phyloP scores from a whole-genome alignment of 2,888 invertebrate species.

The Scotopteryx bipunctaria region DNA sequence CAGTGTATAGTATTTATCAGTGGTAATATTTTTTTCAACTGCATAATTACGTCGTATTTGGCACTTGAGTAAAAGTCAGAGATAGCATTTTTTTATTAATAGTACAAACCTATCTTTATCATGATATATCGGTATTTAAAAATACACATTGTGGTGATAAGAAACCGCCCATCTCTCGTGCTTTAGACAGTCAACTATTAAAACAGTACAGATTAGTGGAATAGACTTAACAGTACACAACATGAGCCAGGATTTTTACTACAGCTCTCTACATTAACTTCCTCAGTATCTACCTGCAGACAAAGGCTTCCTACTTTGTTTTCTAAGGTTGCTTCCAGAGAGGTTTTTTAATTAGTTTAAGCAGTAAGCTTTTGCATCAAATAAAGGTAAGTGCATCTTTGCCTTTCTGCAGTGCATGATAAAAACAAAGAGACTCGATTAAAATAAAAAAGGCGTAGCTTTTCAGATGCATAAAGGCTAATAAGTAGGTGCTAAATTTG shows the following conservation, averaged over 20 bases:
- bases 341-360: conserved; percentile 18
- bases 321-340: conserved; percentile 32
- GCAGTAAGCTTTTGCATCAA: neutral
- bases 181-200: conserved; percentile 37
- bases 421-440: neutral
- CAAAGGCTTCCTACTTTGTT: conserved; percentile 67
- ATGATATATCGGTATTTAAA: no score
- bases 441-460: neutral
- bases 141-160: neutral
- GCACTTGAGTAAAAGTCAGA: no score
- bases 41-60: no score
- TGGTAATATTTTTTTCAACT: no score
- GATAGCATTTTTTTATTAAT: no score
- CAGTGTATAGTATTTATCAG: no score
- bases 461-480: no score
- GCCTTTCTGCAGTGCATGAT: neutral
- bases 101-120: no score
- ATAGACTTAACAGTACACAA: conserved; percentile 61
- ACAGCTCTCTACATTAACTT: conserved; percentile 76
- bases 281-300: conserved; percentile 65
- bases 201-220: conserved; percentile 66
- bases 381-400: conserved; percentile 7
- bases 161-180: conserved; percentile 34
- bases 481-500: no score
- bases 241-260: conserved; percentile 68